Base-by-base conservation (phyloP, 2,888 invertebrate genomes). In the Hirtodrosophila trivittata region DNA sequence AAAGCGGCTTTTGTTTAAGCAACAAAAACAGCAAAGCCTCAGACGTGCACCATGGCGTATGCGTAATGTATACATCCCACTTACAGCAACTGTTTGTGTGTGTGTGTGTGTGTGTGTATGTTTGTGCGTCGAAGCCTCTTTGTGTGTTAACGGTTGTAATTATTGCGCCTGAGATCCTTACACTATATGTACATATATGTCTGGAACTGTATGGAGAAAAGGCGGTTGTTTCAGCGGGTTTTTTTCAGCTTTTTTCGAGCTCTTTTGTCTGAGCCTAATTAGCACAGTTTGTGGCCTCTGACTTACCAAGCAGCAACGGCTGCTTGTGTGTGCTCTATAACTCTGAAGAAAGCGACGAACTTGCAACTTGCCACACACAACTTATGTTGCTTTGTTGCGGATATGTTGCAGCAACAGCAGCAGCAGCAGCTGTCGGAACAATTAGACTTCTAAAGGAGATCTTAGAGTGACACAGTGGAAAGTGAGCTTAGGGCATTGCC, bases 111-210 rank as follows among this genome's bases (percentile, higher is more conserved):
- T 50, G 62, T 43, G 33, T 43, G 43, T 55, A 54, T 66, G 39
- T 32, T 16, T 58, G 41, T 65, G 51, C 43, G 60, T 47, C 73
- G 58, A 68, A 72, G 56, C 51, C 82, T 64, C 18, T 71, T 82
- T 77, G 78, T 76, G 55, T 76, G 70, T 65, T 77, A 74, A 83
- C 81, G 81, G 77, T 50, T 64, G 84, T 78, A 83, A 78, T 78
- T 78, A 83, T 78, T 80, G 66, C 81, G 64, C 62, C 77, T 62
- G 70, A 50, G 55, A 35, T 54, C 32, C 52, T 28, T 52, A 35
- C 8, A 30, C 41, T 46, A 42, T 33, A 41, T 59, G 59, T 12
- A 28, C 38, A 38, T 50, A 51, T 35, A 52, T 52, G 58, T 76
- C 57, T 62, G 50, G 32, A 13, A 21, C 45, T 42, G 41, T 42